Percentiles rank a stretch among this genome's conserved stretches.
phyloP scores from a whole-genome alignment of 2,113 vertebrate species.

The Tetrax tetrax region DNA sequence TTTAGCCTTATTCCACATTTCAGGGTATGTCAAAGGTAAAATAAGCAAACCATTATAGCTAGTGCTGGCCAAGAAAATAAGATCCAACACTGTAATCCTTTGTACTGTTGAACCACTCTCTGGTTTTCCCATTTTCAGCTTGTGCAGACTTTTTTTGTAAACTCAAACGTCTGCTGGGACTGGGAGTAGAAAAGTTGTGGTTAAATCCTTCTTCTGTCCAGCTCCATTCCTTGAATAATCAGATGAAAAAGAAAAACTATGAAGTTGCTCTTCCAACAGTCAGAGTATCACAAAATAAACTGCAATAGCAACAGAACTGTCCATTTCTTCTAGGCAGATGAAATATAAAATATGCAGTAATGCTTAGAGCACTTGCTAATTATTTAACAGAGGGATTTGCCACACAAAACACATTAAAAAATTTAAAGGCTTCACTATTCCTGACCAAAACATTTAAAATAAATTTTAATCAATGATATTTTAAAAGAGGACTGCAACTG shows the following conservation, averaged over 20 bases:
- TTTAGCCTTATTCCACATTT: neutral
- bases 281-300: neutral
- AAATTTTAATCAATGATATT: neutral
- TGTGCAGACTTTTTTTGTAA: neutral
- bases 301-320: neutral
- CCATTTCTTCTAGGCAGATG: neutral
- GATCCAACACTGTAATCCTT: neutral
- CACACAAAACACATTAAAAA: neutral
- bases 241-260: neutral
- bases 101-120: neutral
- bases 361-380: constrained; percentile 12
- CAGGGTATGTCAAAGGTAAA: constrained; percentile 7
- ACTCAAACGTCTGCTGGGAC: neutral
- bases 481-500: neutral
- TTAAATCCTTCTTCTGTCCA: neutral
- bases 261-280: neutral
- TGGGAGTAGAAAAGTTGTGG: neutral
- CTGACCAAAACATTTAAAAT: neutral
- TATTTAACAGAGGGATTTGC: constrained; percentile 33
- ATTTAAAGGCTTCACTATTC: constrained; percentile 18
- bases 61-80: neutral
- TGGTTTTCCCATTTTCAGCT: constrained; percentile 2
- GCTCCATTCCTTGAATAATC: neutral
- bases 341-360: neutral
- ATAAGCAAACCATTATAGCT: neutral